Conservation (phyloP, 2,888 invertebrate species). For the Drosophila meridiana region DNA sequence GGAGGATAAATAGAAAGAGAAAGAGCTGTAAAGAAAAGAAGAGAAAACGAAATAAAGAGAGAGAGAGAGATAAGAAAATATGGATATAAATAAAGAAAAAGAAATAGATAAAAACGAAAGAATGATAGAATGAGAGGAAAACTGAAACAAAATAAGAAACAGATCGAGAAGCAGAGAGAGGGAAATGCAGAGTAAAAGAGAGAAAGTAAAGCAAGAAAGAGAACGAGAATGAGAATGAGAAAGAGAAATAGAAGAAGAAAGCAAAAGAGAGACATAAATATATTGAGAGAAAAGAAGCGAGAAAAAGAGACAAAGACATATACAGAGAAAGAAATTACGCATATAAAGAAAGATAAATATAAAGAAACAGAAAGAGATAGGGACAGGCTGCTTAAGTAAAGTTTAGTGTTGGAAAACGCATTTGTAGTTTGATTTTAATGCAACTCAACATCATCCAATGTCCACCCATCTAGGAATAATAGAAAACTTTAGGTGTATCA, state of each 20-base stretch:
- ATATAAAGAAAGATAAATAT: background rate
- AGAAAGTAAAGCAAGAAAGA: background rate
- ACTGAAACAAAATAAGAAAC: too few species aligned
- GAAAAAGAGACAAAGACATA: background rate
- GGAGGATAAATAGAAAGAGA: too few species aligned
- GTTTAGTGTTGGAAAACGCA: constrained; percentile 1
- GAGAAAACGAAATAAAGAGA: background rate
- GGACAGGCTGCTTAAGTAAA: background rate
- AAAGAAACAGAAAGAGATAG: background rate
- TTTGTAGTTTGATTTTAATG: background rate
- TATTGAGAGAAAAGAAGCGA: too few species aligned
- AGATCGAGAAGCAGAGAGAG: background rate
- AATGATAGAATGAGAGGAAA: background rate
- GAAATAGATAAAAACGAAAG: too few species aligned
- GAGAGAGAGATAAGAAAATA: background rate
- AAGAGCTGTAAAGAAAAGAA: too few species aligned
- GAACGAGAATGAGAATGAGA: background rate
- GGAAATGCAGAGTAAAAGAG: background rate
- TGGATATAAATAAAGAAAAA: background rate
- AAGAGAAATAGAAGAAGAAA: background rate
- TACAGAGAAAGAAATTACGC: background rate
- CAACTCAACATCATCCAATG: background rate
- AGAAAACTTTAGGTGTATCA: too few species aligned
- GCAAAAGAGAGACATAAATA: background rate
- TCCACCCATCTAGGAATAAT: too few species aligned